phyloP scores from a whole-genome alignment of 2,888 invertebrate genomes.

The Drosophila algonquin region DNA sequence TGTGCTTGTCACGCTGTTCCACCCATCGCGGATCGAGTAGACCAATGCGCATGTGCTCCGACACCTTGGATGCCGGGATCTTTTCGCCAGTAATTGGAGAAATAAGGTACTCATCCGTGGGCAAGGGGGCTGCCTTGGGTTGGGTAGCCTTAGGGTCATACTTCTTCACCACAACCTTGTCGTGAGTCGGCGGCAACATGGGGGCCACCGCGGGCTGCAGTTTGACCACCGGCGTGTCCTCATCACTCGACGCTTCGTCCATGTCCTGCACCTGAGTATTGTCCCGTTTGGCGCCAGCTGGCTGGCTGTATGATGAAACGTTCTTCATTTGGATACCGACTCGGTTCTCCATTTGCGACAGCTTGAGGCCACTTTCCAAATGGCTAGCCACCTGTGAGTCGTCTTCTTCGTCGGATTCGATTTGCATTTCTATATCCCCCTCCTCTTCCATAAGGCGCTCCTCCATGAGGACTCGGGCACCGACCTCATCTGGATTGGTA shows the following conservation, averaged over 20 bases:
- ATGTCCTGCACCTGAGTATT: constrained; percentile 92
- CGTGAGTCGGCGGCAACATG: constrained; percentile 93
- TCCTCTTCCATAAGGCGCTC: constrained; percentile 90
- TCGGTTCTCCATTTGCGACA: constrained; percentile 89
- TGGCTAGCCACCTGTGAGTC: constrained; percentile 50
- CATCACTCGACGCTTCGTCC: constrained; percentile 94
- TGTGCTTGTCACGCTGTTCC: constrained; percentile 96
- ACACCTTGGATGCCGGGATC: constrained; percentile 98
- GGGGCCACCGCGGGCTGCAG: constrained; percentile 84
- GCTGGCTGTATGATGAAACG: constrained; percentile 83
- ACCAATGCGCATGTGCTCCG: constrained; percentile 99
- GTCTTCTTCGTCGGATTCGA: constrained; percentile 92
- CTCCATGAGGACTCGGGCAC: constrained; percentile 95
- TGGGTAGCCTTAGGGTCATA: constrained; percentile 96
- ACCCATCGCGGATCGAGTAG: constrained; percentile 98
- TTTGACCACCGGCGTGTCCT: constrained; percentile 84
- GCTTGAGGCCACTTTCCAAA: constrained; percentile 82
- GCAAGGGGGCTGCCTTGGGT: constrained; percentile 86
- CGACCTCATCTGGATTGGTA: constrained; percentile 98
- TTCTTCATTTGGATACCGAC: constrained; percentile 83
- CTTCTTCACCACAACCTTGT: constrained; percentile 97
- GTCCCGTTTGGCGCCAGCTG: constrained; percentile 82
- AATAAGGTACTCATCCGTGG: constrained; percentile 95
- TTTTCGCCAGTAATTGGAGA: constrained; percentile 99
- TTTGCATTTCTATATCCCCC: constrained; percentile 95